Evolutionary conservation across 2,797 vertebrate species (phyloP), one percentile per base, ranked within the genome.

Genomic region (Eurystomus glaucurus): DNA sequence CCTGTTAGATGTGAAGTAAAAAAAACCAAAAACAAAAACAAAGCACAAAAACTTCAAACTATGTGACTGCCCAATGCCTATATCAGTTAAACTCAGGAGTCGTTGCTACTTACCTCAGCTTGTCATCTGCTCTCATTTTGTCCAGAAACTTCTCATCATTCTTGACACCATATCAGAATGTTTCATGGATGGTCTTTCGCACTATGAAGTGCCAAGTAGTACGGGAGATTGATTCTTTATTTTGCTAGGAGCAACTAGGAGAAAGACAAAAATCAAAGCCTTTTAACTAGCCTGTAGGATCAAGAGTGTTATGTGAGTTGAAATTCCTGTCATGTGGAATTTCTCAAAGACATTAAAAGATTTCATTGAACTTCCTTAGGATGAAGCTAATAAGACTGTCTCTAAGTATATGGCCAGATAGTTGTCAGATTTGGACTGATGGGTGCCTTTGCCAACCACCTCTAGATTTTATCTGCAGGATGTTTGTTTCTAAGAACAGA

Each of bases 61-160:
- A 20, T 64, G 43, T 46, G 31, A 76, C 50, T 94, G 50, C 70
- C 39, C 85, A 84, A 33, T 48, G 13, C 51, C 17, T 70, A 1
- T 60, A 50, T 41, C 74, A 76, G 54, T 51, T 86, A 39, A 69
- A 85, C 31, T 95, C 35, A 26, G 21, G 66, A 94, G 58, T 90
- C 31, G 11, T 74, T 76, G 13, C 35, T 70, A 35, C 51, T 90
- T 88, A 72, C 65, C 76, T 90, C 48, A 37, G 39, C 55, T 85
- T 91, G 41, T 89, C 78, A 52, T 83, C 23, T 92, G 35, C 29
- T 87, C 66, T 79, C 33, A 62, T 95, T 95, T 96, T 91, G 51
- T 68, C 60, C 55, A 46, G 28, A 87, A 93, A 90, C 58, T 74
- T 92, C 51, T 20, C 66, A 79, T 96, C 21, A 29, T 37, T 91